These are phyloP conservation scores for Lasioglossum albipes DNA, from an alignment of 1,140 invertebrate species.

Conservation along the genomic window DNA sequence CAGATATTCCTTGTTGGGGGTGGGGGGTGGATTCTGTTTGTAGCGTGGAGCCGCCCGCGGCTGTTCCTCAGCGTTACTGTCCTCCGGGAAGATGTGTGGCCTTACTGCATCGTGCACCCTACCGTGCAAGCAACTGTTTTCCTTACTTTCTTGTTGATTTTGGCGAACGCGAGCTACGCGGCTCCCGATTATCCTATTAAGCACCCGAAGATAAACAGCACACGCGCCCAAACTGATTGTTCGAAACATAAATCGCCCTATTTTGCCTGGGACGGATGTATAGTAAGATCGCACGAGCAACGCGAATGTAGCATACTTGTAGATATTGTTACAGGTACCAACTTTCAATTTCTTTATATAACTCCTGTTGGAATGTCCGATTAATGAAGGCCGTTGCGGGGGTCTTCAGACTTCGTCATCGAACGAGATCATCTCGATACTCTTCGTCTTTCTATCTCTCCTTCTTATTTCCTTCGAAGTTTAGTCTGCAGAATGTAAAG, in stretches of 20 bases:
- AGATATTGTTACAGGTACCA: too few species aligned
- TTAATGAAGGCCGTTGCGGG: background rate
- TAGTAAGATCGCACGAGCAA: too few species aligned
- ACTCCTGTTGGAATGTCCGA: too few species aligned
- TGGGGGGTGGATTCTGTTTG: constrained; percentile 5
- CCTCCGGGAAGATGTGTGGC: constrained; percentile 28
- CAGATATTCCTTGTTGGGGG: constrained; percentile 44
- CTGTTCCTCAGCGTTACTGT: constrained; percentile 21
- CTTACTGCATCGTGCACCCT: background rate
- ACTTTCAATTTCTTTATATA: too few species aligned
- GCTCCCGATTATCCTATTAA: too few species aligned
- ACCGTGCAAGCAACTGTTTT: background rate
- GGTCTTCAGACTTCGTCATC: background rate
- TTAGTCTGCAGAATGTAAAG: constrained; percentile 26
- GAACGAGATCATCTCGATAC: background rate
- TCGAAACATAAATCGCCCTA: too few species aligned
- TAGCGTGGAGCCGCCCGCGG: constrained; percentile 29
- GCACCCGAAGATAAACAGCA: too few species aligned
- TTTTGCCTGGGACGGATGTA: too few species aligned
- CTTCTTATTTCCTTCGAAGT: constrained; percentile 23
- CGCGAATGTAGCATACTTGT: too few species aligned
- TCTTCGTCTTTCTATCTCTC: background rate
- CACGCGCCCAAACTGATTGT: too few species aligned
- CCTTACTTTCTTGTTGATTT: constrained; percentile 8
- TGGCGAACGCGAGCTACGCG: background rate